These are phyloP conservation scores for Polydrusus pterygomalis DNA, from an alignment of 2,888 invertebrate genomes.

Conservation along the genomic window DNA sequence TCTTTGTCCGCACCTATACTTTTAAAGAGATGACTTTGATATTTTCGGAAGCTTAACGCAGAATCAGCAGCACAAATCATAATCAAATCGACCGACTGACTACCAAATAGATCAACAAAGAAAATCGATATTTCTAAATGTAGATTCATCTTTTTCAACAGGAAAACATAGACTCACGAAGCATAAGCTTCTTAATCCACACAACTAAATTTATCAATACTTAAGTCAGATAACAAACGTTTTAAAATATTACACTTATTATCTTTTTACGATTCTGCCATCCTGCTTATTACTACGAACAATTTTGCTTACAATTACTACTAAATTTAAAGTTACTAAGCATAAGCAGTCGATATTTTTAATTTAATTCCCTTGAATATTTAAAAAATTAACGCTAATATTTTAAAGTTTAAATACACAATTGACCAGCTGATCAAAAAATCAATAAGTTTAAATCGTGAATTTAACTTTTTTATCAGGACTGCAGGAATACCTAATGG, in stretches of 20 bases:
- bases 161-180: conserved; percentile 6
- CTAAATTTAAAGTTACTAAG: conserved; percentile 29
- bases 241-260: neutral
- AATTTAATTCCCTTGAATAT: conserved; percentile 26
- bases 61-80: neutral
- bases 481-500: neutral
- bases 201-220: neutral
- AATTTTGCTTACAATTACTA: conserved; percentile 40
- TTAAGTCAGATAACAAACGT: neutral
- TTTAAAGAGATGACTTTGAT: no score
- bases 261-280: conserved; percentile 4
- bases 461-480: conserved; percentile 45
- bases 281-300: conserved; percentile 30
- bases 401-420: conserved; percentile 50
- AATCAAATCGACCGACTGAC: conserved; percentile 3
- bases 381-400: conserved; percentile 35
- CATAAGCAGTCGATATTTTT: conserved; percentile 11
- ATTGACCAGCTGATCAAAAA: conserved; percentile 48
- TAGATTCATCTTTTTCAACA: conserved; percentile 30
- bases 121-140: conserved; percentile 45
- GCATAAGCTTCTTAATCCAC: neutral
- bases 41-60: no score
- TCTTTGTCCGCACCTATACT: no score
- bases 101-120: conserved; percentile 18
- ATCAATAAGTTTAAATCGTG: conserved; percentile 53